Evolutionary conservation across 2,797 vertebrate species (phyloP), one percentile per base, ranked within the genome.

Genomic region (Euphonia xanthogaster): DNA sequence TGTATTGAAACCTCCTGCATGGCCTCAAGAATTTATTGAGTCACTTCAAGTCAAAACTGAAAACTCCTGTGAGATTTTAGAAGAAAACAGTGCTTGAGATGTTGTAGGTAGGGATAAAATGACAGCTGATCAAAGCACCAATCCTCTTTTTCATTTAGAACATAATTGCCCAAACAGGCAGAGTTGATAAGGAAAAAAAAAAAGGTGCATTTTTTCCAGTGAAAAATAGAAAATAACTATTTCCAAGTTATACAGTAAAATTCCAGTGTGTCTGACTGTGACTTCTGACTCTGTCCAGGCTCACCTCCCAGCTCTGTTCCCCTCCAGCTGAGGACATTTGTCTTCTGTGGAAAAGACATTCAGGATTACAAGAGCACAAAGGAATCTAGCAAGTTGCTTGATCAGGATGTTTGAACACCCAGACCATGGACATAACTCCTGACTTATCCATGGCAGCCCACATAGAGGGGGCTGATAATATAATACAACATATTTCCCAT

Each of bases 41-140:
- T 81, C 72, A 58, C 63, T 86, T 91, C 42, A 77, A 89, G 62
- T 48, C 60, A n/a, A n/a, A n/a, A 33, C 63, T n/a, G 21, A 84
- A 68, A 83, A 62, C 71, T 86, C 65, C 84, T 75, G 31, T 35
- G 40, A 73, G n/a, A 58, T 37, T 37, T 65, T 25, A 50, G 50
- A 39, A 75, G 44, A 66, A 67, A 78, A 21, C 22, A 48, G 20
- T 11, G 45, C 18, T 78, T 81, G 25, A 40, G 22, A 14, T 86
- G 47, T 37, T 60, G 31, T 54, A 55, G 44, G 25, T 66, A n/a
- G 5, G 2, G 50, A 58, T 48, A 68, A 75, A 73, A 54, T 61
- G 23, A 65, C 27, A 76, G 17, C 16, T 44, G 33, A 75, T 83
- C 48, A 53, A 81, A 88, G 33, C 31, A 42, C 4, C 66, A 48